Evolutionary conservation across 2,113 vertebrate genomes (phyloP).

Genomic region (rat (Rattus norvegicus)): GRCr8 NC_086020.1:181900501-181901000

Average conservation of each 20-base stretch:
- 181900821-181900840: neutral
- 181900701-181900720: constrained; percentile 41
- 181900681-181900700: constrained; percentile 10
- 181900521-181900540: neutral
- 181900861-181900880: neutral
- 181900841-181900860: neutral
- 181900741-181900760: constrained; percentile 13
- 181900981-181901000: neutral
- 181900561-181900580: neutral
- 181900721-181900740: neutral
- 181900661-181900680: neutral
- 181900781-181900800: neutral
- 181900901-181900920: neutral
- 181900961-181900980: neutral
- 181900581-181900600: neutral
- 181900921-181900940: neutral
- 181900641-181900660: neutral
- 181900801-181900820: neutral
- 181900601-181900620: neutral
- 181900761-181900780: neutral
- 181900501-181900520: neutral
- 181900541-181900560: neutral
- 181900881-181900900: accelerated
- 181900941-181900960: neutral
- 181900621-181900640: neutral